A percentile compares a stretch with the other conserved stretches of the same genome.
phyloP scores from a whole-genome alignment of 2,888 invertebrate species.

The Thecophora atra region DNA sequence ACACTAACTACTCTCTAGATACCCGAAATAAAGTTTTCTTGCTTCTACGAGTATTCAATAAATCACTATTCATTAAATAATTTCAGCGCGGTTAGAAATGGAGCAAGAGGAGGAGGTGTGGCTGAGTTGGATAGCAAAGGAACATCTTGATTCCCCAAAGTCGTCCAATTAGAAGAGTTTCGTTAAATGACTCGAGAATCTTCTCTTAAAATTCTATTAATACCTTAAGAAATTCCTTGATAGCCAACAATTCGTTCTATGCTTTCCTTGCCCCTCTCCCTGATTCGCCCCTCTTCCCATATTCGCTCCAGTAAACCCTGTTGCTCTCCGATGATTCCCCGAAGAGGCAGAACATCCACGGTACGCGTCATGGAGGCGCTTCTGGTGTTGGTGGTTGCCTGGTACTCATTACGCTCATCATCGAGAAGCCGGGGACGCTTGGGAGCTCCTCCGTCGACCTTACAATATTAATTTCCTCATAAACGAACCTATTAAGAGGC shows the following conservation, averaged over 20 bases:
- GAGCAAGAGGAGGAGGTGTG: no score
- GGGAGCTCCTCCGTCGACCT: not conserved
- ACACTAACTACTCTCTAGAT: no score
- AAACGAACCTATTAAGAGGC: constrained; percentile 25
- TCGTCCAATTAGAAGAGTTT: not conserved
- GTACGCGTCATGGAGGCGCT: not conserved
- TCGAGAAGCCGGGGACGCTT: not conserved
- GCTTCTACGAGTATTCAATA: not conserved
- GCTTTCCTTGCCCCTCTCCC: not conserved
- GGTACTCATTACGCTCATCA: not conserved
- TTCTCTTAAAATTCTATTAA: constrained; percentile 23
- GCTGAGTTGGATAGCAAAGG: no score
- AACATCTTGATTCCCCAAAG: not conserved
- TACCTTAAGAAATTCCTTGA: not conserved
- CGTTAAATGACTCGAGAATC: not conserved
- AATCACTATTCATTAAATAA: not conserved
- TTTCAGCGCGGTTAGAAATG: no score
- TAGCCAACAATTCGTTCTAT: constrained; percentile 1
- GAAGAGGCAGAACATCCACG: not conserved
- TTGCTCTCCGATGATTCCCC: constrained; percentile 3
- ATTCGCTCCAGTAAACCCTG: not conserved
- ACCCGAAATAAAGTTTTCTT: no score
- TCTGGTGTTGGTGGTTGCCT: no score
- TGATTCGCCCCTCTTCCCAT: not conserved
- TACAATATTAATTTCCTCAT: constrained; percentile 23